Conservation (phyloP, 1,140 invertebrate genomes). For the Drosophila lowei region DNA sequence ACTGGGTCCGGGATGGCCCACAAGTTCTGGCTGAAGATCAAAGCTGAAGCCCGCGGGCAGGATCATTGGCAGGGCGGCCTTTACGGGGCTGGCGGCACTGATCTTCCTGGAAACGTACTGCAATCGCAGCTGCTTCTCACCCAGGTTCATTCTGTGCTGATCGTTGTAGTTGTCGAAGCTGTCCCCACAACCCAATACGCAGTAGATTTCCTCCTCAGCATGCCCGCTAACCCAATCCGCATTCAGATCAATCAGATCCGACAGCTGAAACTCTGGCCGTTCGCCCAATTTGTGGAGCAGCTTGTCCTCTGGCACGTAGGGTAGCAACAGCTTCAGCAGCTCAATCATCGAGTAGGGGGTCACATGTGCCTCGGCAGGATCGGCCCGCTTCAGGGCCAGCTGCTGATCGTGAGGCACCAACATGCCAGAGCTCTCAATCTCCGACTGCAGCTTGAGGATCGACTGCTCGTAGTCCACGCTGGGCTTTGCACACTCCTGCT, state of each 20-base stretch:
- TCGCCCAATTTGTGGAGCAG: conserved; percentile 21
- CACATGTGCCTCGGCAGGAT: neutral
- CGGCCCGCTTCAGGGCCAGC: conserved; percentile 46
- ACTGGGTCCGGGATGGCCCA: conserved; percentile 93
- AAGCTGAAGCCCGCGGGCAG: conserved; percentile 87
- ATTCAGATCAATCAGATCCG: conserved; percentile 57
- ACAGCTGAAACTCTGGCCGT: conserved; percentile 27
- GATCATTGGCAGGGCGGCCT: neutral
- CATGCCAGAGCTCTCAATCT: conserved; percentile 76
- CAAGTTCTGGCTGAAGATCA: conserved; percentile 91
- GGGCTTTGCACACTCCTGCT: conserved; percentile 8
- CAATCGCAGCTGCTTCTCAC: conserved; percentile 40
- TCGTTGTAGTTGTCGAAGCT: conserved; percentile 81
- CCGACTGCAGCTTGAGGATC: conserved; percentile 68
- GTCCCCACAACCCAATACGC: conserved; percentile 69
- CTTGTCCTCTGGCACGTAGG: conserved; percentile 42
- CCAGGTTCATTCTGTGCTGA: conserved; percentile 37
- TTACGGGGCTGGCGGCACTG: neutral
- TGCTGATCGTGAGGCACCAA: conserved; percentile 59
- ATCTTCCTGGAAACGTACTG: conserved; percentile 15
- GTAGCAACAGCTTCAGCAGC: conserved; percentile 57
- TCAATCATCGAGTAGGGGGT: conserved; percentile 33
- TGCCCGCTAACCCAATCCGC: conserved; percentile 48
- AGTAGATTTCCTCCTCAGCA: conserved; percentile 41
- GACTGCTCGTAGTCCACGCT: conserved; percentile 65